Conservation (phyloP, 2,888 invertebrate species). For the Rutpela maculata region DNA sequence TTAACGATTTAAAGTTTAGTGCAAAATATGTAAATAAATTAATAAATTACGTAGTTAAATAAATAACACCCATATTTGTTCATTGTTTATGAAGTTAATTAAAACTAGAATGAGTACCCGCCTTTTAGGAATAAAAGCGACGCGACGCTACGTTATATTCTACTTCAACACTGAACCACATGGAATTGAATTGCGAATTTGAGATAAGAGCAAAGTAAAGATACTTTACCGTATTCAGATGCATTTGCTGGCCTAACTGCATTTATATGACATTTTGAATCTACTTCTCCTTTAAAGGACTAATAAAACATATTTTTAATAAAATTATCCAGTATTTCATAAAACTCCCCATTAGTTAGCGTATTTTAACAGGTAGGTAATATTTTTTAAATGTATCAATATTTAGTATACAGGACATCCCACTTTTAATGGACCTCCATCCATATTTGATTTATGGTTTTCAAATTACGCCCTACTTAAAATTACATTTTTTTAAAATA, state of each 20-base stretch:
- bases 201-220: slow-evolving; percentile 7
- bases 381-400: no score
- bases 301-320: no score
- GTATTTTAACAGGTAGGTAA: no score
- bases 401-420: no score
- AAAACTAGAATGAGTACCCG: background rate
- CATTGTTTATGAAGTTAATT: background rate
- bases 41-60: background rate
- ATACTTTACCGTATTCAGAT: background rate
- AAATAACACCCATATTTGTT: background rate
- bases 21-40: no score
- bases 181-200: background rate
- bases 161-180: background rate
- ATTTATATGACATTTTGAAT: background rate
- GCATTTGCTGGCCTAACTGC: background rate
- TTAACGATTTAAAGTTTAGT: no score
- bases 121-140: background rate
- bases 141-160: background rate
- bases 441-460: no score
- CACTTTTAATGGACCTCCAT: no score
- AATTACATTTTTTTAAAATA: no score
- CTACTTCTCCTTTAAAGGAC: background rate
- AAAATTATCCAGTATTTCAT: no score
- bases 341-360: no score
- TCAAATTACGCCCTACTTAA: no score